Base-by-base conservation (phyloP, 2,797 vertebrate species). In the Anguilla anguilla region DNA sequence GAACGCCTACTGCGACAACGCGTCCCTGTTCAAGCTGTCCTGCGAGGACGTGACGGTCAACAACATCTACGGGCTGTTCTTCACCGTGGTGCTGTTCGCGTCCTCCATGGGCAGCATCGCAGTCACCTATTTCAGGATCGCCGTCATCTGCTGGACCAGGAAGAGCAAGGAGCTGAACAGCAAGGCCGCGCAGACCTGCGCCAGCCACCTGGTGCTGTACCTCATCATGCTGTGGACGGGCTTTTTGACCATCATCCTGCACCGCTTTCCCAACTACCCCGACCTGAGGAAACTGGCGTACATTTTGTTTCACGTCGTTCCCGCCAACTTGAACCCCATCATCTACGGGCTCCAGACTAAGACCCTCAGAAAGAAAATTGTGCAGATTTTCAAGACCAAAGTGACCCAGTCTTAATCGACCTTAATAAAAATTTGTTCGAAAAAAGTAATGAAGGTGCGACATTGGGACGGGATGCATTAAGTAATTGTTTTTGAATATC, bases 281-380 rank as follows among this genome's bases (percentile, higher is more conserved):
- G 91, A 92, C 81, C 87, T 94, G 46, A 94, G 93, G 81, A 94
- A 94, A 85, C 91, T 94, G 83, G 93, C 94, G 1, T 81, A 35
- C 6, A 85, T 95, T 89, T 90, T 94, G 51, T 94, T 95, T 90
- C 92, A 94, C 51, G 92, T 94, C 31, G 83, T 94, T 19, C 94
- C 94, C 10, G 93, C 92, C 22, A 93, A 93, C 91, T 89, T 94
- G 25, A 95, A 95, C 88, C 94, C 94, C 9, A 43, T 95, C 19
- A 94, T 95, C 88, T 95, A 94, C 88, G 95, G 90, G 0, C 91
- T 94, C 90, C 93, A 95, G 86, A 94, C 91, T 31, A 93, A 51
- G 88, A 90, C 90, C 31, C 88, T 95, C 69, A 89, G 93, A 46
- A 53, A 90, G 49, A 95, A 91, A 89, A 94, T 95, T 28, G 6